These are phyloP conservation scores for Oscheius myriophilus DNA, from an alignment of 2,888 invertebrate genomes.

Conservation along the genomic window DNA sequence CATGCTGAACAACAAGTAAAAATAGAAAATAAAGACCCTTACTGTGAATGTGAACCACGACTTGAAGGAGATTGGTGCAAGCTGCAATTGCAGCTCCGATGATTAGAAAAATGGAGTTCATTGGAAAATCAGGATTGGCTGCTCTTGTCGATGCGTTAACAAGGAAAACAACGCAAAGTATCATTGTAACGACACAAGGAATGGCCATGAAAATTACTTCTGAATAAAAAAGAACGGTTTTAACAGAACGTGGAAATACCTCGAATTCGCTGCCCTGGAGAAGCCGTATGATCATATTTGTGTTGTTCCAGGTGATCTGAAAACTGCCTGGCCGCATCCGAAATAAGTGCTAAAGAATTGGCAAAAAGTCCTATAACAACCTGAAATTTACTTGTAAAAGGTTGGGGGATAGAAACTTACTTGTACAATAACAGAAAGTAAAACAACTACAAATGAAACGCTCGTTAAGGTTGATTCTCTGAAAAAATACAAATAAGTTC, in stretches of 20 bases:
- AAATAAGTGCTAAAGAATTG: constrained; percentile 39
- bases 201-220: constrained; percentile 45
- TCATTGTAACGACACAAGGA: constrained; percentile 33
- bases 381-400: constrained; percentile 26
- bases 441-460: constrained; percentile 18
- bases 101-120: constrained; percentile 34
- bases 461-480: constrained; percentile 14
- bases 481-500: too few species aligned
- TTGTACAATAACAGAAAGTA: constrained; percentile 35
- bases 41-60: constrained; percentile 34
- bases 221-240: constrained; percentile 12
- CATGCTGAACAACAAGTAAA: constrained; percentile 31
- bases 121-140: constrained; percentile 40
- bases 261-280: constrained; percentile 36
- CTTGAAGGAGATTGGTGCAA: constrained; percentile 40
- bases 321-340: constrained; percentile 42
- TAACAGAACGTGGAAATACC: constrained; percentile 8
- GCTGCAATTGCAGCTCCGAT: constrained; percentile 40
- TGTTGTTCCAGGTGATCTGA: constrained; percentile 43
- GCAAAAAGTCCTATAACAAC: constrained; percentile 39
- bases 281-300: constrained; percentile 38
- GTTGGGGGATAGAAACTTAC: constrained; percentile 20
- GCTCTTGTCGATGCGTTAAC: constrained; percentile 41
- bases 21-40: neutral
- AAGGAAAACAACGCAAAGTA: constrained; percentile 39